Conservation (phyloP, 2,113 vertebrate genomes). For the Diphyllodes magnificus region DNA sequence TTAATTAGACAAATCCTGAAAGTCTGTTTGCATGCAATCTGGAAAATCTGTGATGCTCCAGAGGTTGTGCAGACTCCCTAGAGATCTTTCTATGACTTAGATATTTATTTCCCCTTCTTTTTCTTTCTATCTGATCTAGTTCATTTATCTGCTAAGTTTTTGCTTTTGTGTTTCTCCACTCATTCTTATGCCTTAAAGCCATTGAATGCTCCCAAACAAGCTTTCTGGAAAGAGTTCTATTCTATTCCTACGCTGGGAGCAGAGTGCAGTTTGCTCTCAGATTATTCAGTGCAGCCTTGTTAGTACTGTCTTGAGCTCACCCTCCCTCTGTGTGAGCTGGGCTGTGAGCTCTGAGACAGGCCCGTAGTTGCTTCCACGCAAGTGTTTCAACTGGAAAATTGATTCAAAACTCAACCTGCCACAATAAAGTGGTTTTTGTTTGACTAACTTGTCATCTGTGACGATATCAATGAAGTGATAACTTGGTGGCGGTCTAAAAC, state of each 20-base stretch:
- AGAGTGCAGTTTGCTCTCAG: neutral
- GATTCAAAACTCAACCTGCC: neutral
- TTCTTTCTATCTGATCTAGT: neutral
- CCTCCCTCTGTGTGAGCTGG: neutral
- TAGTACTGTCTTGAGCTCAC: neutral
- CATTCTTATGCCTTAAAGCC: neutral
- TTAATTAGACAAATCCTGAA: neutral
- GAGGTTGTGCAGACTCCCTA: neutral
- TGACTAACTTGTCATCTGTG: neutral
- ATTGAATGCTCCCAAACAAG: neutral
- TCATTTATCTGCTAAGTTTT: neutral
- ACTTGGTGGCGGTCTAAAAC: neutral
- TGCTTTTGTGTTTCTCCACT: neutral
- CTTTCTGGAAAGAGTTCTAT: neutral
- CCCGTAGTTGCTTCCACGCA: neutral
- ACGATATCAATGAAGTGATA: neutral
- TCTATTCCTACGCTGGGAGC: fast-evolving
- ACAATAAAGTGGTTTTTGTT: neutral
- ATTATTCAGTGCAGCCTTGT: neutral
- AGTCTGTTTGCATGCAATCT: neutral
- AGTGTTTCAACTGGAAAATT: constrained; percentile 48
- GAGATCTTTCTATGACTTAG: neutral
- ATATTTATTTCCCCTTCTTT: neutral
- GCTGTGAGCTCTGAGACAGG: neutral
- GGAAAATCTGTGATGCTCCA: neutral